phyloP scores from a whole-genome alignment of 2,888 invertebrate genomes.

The Rhingia campestris region DNA sequence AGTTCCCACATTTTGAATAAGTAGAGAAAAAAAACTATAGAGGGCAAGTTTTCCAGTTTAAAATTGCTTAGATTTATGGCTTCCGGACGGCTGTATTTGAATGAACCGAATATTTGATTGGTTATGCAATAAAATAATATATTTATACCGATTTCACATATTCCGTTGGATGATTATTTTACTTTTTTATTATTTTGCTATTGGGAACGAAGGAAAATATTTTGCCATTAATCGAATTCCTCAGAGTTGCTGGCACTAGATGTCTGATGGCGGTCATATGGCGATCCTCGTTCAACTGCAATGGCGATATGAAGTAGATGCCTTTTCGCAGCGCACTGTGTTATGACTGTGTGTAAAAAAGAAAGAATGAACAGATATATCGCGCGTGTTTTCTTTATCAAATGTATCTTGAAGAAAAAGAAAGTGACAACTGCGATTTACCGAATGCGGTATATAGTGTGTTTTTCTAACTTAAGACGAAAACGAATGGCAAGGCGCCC shows the following conservation, averaged over 20 bases:
- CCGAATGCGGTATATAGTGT: constrained; percentile 3
- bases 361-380: constrained; percentile 14
- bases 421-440: constrained; percentile 20
- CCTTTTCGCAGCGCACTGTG: constrained; percentile 31
- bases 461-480: constrained; percentile 44
- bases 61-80: constrained; percentile 7
- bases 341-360: constrained; percentile 9
- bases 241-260: constrained; percentile 69
- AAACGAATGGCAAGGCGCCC: too few relatives aligned
- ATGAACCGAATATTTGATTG: constrained; percentile 10
- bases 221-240: constrained; percentile 73
- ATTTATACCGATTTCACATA: constrained; percentile 55
- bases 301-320: constrained; percentile 23
- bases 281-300: constrained; percentile 60
- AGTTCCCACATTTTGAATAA: constrained; percentile 64
- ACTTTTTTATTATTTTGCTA: constrained; percentile 41
- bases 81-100: background rate
- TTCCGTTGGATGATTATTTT: constrained; percentile 16
- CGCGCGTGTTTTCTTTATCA: constrained; percentile 40
- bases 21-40: constrained; percentile 41
- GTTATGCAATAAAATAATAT: constrained; percentile 7
- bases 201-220: constrained; percentile 60
- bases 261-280: constrained; percentile 48
- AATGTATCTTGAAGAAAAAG: constrained; percentile 40
- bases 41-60: constrained; percentile 43